Evolutionary conservation across 2,797 vertebrate genomes (phyloP), one percentile per base, ranked within the genome.

Genomic region (Melopsittacus undulatus): DNA sequence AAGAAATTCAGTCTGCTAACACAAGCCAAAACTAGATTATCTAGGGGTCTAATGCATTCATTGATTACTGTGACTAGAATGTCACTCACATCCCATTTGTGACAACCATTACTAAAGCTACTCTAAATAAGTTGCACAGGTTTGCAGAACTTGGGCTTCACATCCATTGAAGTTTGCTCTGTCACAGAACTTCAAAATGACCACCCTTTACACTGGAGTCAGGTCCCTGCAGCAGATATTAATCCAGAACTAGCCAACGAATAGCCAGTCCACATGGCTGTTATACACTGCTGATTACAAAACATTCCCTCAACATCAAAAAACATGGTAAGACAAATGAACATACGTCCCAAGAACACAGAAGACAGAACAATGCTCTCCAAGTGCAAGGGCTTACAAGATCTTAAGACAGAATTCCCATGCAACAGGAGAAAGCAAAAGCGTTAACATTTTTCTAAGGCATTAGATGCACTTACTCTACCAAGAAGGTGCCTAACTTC

Each of bases 151-250:
- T 21, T 10, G 8, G 40, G n/a, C 13, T 87, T 67, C 24, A 32
- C 26, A 20, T 81, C 27, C 22, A 20, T 8, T 13, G 24, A 83
- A 14, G 18, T 24, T 22, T 0, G 0, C 30, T 59, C 30, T 0
- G 0, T 17, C 9, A 10, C 26, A 68, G 69, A 68, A 45, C 30
- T 18, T 10, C 13, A 3, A 51, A 73, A 27, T 29, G n/a, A 61
- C 30, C 9, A 38, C 6, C 12, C 0, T 0, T 12, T 17, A 68
- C 45, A 27, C 56, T 24, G 45, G 12, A n/a, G 19, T 40, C 42
- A 40, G 48, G 34, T 52, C 27, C 30, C 42, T 36, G 19, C 46
- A 80, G 36, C 8, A 78, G 36, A 11, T 32, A 77, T 4, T 61
- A 49, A 74, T 30, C 36, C 40, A 92, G 20, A 42, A 77, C n/a